phyloP scores from a whole-genome alignment of 2,113 vertebrate species.

The Probosciger aterrimus region DNA sequence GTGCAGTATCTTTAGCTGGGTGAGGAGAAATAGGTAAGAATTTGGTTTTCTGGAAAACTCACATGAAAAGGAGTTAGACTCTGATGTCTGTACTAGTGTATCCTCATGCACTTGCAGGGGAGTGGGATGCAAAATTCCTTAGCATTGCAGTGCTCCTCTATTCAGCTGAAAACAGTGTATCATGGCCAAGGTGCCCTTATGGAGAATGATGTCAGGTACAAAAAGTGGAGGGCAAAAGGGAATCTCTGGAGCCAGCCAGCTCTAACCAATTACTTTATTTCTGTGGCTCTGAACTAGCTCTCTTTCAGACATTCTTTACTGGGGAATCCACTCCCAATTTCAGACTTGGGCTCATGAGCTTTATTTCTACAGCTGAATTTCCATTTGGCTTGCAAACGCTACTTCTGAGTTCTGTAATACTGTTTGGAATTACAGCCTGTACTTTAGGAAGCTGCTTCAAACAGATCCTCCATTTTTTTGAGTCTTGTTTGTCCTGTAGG shows the following conservation, averaged over 20 bases:
- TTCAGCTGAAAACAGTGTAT: neutral
- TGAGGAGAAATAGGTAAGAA: neutral
- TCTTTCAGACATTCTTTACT: neutral
- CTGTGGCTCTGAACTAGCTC: neutral
- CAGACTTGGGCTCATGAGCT: neutral
- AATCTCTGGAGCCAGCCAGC: neutral
- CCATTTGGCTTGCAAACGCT: constrained; percentile 4
- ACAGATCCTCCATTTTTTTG: neutral
- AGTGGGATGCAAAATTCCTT: neutral
- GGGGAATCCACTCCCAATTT: neutral
- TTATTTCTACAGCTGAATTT: constrained; percentile 23
- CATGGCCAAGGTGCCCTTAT: neutral
- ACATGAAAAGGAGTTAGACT: neutral
- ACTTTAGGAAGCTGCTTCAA: neutral
- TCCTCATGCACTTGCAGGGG: neutral
- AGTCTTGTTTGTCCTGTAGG: neutral
- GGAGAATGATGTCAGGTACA: neutral
- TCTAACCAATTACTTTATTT: neutral
- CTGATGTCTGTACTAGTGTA: neutral
- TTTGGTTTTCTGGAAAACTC: neutral
- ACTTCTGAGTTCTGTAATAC: neutral
- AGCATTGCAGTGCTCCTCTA: accelerated
- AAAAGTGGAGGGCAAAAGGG: neutral
- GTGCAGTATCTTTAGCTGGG: neutral
- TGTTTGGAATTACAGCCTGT: neutral